Conservation (phyloP, 2,888 invertebrate species). For the Axea sp. region DNA sequence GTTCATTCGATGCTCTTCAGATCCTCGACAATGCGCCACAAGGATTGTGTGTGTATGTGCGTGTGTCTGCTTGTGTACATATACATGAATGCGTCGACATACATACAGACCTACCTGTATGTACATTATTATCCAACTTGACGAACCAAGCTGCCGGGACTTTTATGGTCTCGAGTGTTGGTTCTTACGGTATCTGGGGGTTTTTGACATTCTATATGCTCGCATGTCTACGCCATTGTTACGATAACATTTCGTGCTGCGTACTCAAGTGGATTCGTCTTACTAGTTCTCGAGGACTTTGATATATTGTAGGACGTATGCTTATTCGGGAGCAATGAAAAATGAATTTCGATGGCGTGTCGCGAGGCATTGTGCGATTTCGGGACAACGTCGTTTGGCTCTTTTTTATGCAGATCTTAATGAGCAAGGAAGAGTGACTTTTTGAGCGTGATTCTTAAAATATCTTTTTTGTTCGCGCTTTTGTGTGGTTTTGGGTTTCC, state of each 20-base stretch:
- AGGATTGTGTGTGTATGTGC: neutral
- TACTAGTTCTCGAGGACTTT: conserved; percentile 40
- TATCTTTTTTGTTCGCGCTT: neutral
- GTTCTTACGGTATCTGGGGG: conserved; percentile 30
- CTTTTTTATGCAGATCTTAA: conserved; percentile 8
- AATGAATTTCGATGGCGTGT: conserved; percentile 40
- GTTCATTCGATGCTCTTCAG: conserved; percentile 25
- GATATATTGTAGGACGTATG: conserved; percentile 25
- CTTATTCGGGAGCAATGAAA: conserved; percentile 33
- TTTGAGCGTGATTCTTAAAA: neutral
- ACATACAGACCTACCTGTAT: conserved; percentile 6
- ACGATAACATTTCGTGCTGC: conserved; percentile 40
- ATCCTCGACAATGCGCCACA: conserved; percentile 8
- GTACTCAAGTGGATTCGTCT: conserved; percentile 46
- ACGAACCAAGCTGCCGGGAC: conserved; percentile 26
- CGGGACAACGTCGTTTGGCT: conserved; percentile 6
- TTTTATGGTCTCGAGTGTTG: conserved; percentile 38
- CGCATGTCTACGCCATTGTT: conserved; percentile 43
- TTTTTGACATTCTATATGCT: conserved; percentile 39
- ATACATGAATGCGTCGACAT: neutral
- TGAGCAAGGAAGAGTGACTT: conserved; percentile 1
- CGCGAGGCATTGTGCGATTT: conserved; percentile 23
- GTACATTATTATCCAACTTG: conserved; percentile 33
- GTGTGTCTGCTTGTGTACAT: neutral
- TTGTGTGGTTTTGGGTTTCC: neutral